A percentile compares a stretch with the other conserved stretches of the same genome.
Conservation (phyloP, 1,140 invertebrate species). For the Hylyphantes graminicola region DNA sequence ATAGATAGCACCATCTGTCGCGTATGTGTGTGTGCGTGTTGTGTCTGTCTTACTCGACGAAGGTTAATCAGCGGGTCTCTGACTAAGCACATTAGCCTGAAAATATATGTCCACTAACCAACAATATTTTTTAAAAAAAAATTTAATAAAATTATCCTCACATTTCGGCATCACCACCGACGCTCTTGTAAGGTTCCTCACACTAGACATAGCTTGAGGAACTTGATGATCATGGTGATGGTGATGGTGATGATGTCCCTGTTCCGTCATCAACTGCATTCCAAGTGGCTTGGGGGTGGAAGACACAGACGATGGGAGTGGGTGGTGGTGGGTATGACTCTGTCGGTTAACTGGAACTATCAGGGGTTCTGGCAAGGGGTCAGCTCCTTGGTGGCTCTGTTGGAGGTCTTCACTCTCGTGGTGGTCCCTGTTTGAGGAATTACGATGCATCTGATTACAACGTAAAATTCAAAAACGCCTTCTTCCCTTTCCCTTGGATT, state of each 20-base stretch:
- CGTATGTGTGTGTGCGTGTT: too few relatives aligned
- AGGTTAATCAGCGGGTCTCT: too few relatives aligned
- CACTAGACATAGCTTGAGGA: neutral
- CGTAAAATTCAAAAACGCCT: neutral
- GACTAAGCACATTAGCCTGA: too few relatives aligned
- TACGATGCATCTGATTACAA: too few relatives aligned
- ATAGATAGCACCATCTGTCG: too few relatives aligned
- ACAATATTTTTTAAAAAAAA: neutral
- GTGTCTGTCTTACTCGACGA: too few relatives aligned
- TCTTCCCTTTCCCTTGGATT: neutral
- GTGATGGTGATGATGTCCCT: slow-evolving; percentile 4
- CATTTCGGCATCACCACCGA: slow-evolving; percentile 22
- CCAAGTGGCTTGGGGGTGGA: neutral
- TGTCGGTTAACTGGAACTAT: neutral
- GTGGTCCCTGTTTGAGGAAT: slow-evolving; percentile 21
- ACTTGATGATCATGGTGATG: slow-evolving; percentile 21
- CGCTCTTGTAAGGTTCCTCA: neutral
- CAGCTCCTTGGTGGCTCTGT: slow-evolving; percentile 22
- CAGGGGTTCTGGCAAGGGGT: neutral
- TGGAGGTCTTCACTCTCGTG: slow-evolving; percentile 16
- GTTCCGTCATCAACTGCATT: neutral
- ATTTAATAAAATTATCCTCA: slow-evolving; percentile 8
- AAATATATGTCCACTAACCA: too few relatives aligned
- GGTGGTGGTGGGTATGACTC: neutral
- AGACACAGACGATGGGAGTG: neutral